phyloP scores from a whole-genome alignment of 53 echinoderm and acorn worm species.

The Mesocentrotus franciscanus region DNA sequence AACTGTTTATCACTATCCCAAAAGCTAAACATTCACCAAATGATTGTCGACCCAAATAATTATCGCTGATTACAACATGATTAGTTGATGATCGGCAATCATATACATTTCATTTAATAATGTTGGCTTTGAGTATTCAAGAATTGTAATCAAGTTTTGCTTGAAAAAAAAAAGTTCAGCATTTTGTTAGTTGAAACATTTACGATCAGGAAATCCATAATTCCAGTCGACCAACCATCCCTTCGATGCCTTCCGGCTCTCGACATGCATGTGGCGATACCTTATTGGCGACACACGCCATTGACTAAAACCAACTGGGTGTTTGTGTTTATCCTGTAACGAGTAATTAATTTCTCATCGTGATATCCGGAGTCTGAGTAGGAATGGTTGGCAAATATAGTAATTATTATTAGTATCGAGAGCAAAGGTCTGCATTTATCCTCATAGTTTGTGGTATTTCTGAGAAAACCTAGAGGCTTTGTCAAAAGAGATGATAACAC shows the following conservation, averaged over 20 bases:
- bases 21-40: no score
- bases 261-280: not conserved
- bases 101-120: not conserved
- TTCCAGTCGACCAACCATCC: no score
- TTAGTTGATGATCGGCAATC: not conserved
- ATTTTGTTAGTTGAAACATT: no score
- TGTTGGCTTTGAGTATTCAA: not conserved
- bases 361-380: not conserved
- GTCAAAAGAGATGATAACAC: not conserved
- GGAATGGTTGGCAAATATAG: not conserved
- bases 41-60: no score
- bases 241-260: not conserved
- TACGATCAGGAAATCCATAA: no score
- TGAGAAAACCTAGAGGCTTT: no score
- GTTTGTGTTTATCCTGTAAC: not conserved
- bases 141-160: not conserved
- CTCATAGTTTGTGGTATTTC: not conserved
- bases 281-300: not conserved
- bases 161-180: no score
- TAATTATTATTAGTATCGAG: not conserved
- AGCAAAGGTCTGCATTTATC: not conserved
- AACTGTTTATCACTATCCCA: no score
- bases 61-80: no score
- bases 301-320: not conserved
- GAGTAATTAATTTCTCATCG: not conserved